Evolutionary conservation across 92 coral and sea anemone species (phyloP).

Genomic region (Epizoanthus fatuus): DNA sequence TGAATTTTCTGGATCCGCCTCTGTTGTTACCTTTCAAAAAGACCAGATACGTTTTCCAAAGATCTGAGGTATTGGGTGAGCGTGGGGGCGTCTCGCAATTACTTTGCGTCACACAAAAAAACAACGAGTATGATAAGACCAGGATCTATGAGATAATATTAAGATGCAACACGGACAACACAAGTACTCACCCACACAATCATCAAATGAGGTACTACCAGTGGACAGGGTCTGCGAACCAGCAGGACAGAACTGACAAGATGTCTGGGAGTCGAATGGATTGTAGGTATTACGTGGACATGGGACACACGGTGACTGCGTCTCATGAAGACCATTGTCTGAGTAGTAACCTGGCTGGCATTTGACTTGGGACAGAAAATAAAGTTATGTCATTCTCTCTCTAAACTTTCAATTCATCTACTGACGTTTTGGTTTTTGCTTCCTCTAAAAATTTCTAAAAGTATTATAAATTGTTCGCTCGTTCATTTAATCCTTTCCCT

Average conservation of each 20-base stretch:
- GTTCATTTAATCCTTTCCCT: not conserved
- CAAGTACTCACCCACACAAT: slow-evolving; percentile 79
- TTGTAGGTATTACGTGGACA: slow-evolving; percentile 92
- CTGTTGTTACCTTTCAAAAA: no score
- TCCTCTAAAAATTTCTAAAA: not conserved
- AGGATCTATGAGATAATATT: no score
- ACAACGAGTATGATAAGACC: no score
- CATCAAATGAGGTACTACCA: slow-evolving; percentile 79
- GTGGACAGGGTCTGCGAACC: slow-evolving; percentile 77
- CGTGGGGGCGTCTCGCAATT: no score
- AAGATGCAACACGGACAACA: not conserved
- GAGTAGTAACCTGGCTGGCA: slow-evolving; percentile 91
- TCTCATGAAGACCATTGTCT: slow-evolving; percentile 82
- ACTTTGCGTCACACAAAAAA: no score
- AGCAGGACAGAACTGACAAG: slow-evolving; percentile 85
- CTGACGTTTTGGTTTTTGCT: not conserved
- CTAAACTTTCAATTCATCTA: not conserved
- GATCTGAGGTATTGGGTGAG: no score
- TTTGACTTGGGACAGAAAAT: slow-evolving; percentile 53
- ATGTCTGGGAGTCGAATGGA: slow-evolving; percentile 62
- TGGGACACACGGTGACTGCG: slow-evolving; percentile 79
- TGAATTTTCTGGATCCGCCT: no score
- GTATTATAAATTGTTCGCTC: no score
- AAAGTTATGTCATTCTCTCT: not conserved
- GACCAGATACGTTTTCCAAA: no score